Conservation (phyloP, 2,888 invertebrate species). For the Tyria jacobaeae region DNA sequence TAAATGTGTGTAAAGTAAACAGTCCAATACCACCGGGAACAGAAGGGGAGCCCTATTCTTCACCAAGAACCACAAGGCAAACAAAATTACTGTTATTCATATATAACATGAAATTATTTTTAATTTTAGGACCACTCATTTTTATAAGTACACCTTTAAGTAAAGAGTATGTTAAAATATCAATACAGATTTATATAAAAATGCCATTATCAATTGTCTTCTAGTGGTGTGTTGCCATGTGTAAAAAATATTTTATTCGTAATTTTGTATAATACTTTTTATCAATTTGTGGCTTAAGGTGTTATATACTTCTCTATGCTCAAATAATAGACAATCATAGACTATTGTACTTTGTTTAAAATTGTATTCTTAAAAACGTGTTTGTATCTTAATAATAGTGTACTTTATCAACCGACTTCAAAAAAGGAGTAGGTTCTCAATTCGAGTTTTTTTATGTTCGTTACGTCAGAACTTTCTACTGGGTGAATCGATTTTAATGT, state of each 20-base stretch:
- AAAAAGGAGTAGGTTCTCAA: too few species aligned
- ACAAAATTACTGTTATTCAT: not conserved
- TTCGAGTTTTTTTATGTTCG: too few species aligned
- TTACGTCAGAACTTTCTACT: too few species aligned
- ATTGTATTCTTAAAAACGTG: not conserved
- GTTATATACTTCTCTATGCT: conserved; percentile 3
- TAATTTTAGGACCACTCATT: not conserved
- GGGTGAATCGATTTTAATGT: too few species aligned
- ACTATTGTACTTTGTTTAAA: not conserved
- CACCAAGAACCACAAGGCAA: not conserved
- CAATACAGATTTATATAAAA: conserved; percentile 16
- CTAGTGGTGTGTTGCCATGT: conserved; percentile 24
- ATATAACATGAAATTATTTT: conserved; percentile 10
- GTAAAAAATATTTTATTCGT: conserved; percentile 14
- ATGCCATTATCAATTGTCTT: conserved; percentile 18
- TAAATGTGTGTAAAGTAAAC: too few species aligned
- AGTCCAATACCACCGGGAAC: too few species aligned
- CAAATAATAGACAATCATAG: conserved; percentile 14
- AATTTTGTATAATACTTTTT: conserved; percentile 16
- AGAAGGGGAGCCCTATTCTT: too few species aligned
- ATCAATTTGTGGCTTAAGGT: not conserved
- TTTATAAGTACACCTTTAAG: conserved; percentile 16
- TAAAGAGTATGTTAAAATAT: conserved; percentile 13
- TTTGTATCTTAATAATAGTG: not conserved
- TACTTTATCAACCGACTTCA: too few species aligned